A percentile compares a stretch with the other conserved stretches of the same genome.
phyloP scores from a whole-genome alignment of 2,888 invertebrate species.

The Sphaerolaimus hirsutus region DNA sequence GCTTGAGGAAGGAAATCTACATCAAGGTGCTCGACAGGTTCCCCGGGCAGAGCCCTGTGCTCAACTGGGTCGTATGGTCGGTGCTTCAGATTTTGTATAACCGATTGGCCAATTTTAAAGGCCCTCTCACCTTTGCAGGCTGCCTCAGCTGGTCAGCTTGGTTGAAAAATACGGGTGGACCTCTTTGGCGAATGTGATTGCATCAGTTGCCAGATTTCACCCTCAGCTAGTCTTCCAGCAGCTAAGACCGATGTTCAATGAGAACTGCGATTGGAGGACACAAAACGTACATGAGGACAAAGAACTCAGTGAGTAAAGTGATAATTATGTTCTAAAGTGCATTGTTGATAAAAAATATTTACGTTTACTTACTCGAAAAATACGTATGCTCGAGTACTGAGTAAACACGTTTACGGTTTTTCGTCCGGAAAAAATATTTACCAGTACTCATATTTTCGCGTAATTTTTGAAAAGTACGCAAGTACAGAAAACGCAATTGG shows the following conservation, averaged over 20 bases:
- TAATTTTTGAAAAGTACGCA: too few species aligned
- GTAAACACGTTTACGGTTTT: too few species aligned
- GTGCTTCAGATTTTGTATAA: conserved; percentile 1
- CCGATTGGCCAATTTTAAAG: too few species aligned
- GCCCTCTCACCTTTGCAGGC: conserved; percentile 5
- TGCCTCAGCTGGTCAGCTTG: conserved; percentile 11
- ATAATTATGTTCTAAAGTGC: too few species aligned
- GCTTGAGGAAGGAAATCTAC: conserved; percentile 6
- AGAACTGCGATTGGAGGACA: too few species aligned
- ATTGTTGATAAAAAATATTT: too few species aligned
- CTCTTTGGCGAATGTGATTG: not conserved
- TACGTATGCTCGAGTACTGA: too few species aligned
- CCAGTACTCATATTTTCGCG: too few species aligned
- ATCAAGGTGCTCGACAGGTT: conserved; percentile 11
- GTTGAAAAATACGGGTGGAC: not conserved
- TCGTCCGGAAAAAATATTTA: too few species aligned
- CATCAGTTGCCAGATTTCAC: not conserved
- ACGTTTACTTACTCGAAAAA: not conserved
- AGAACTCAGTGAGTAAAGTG: too few species aligned
- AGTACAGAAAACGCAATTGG: too few species aligned
- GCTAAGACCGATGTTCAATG: not conserved
- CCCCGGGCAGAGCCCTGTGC: conserved; percentile 10
- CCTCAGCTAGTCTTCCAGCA: conserved; percentile 4
- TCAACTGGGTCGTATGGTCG: conserved; percentile 18
- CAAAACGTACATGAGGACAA: too few species aligned